These are phyloP conservation scores for Eulemur albifrons DNA, from an alignment of 2,797 vertebrate genomes.

Conservation along the genomic window DNA sequence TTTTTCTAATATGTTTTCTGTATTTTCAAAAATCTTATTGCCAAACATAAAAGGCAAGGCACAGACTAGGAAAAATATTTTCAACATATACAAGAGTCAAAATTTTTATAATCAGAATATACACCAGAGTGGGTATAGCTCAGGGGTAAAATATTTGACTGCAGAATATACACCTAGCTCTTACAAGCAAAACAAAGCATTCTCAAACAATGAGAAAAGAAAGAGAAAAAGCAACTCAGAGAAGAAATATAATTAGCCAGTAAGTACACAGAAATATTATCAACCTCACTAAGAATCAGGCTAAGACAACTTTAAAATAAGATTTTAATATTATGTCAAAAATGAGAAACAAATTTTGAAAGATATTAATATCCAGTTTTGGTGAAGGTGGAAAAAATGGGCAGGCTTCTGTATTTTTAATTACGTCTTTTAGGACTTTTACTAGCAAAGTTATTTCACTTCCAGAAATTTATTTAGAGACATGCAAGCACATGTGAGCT, in stretches of 20 bases:
- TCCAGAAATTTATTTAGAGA: not conserved
- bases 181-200: not conserved
- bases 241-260: not conserved
- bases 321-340: slow-evolving; percentile 9
- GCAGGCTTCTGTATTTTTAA: not conserved
- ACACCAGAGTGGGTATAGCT: slow-evolving; percentile 75
- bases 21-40: not conserved
- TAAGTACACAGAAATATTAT: not conserved
- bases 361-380: not conserved
- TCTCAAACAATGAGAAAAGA: not conserved
- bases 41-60: not conserved
- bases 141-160: slow-evolving; percentile 84
- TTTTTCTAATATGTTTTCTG: slow-evolving; percentile 67
- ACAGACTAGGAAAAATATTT: not conserved
- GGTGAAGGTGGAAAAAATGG: not conserved
- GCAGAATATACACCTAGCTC: slow-evolving; percentile 62
- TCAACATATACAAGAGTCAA: not conserved
- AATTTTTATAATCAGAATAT: not conserved
- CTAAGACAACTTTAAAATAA: not conserved
- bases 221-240: not conserved
- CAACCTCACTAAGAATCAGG: not conserved
- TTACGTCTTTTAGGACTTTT: not conserved
- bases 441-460: not conserved
- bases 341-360: not conserved
- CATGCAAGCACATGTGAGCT: not conserved